Base-by-base conservation (phyloP, 1,140 invertebrate genomes). In the Papilio xuthus region DNA sequence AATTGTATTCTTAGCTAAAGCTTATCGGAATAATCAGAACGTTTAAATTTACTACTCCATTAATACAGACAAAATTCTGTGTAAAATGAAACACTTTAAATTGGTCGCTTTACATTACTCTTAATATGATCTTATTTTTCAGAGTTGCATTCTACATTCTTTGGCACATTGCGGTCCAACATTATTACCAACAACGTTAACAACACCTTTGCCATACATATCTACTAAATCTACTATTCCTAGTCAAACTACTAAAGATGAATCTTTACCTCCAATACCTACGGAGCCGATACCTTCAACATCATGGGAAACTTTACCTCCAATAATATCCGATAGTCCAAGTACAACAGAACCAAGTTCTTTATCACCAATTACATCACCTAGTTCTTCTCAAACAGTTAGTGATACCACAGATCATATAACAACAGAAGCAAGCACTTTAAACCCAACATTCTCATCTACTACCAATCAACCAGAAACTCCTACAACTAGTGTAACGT, bases 91-190 rank as follows among this genome's bases (percentile, higher is more conserved):
- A 37, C 32, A 6, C 32, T 37, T 6, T 37, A 4, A 37, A 37
- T 37, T 37, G 32, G 7, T 37, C 32, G 7, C 4, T 37, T 37
- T 37, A 0, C 7, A 37, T 37, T 37, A 37, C 2, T 37, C 20
- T 53, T 20, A n/a, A n/a, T 50, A 50, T 50, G 15, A n/a, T 69
- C 28, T 74, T 74, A 6, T 1, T 10, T 74, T 74, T 53, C 74
- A 76, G 74, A 76, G 74, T 76, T 76, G 74, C 37, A 76, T 76
- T 60, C 74, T 76, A 60, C 74, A 76, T 76, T 76, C 74, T 1
- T 63, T 76, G n/a, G 74, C 74, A 12, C 74, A 76, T 37, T 76
- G 74, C 56, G 37, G 50, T 42, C 50, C 53, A 63, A 37, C 32
- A 37, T 53, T 20, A 1, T 15, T 41, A 6, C 53, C 50, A 3